These are phyloP conservation scores for Nemurella pictetii DNA, from an alignment of 2,888 invertebrate genomes.

Conservation along the genomic window DNA sequence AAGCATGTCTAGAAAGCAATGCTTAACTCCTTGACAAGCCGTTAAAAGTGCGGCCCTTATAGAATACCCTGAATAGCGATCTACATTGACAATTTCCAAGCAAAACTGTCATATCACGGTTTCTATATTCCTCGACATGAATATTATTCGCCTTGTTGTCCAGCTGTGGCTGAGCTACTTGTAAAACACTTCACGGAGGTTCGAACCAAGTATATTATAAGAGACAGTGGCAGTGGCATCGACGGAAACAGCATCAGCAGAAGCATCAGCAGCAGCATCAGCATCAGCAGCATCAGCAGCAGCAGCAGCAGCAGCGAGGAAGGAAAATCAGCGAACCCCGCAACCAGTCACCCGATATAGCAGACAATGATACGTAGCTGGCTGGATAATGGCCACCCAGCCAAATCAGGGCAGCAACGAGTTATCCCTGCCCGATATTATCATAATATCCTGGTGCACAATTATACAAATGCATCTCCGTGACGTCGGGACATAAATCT, in stretches of 20 bases:
- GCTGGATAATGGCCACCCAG: constrained; percentile 4
- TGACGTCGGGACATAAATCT: neutral
- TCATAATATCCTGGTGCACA: neutral
- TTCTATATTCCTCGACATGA: neutral
- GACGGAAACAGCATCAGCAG: no score
- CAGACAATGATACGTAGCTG: neutral
- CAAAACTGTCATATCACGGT: neutral
- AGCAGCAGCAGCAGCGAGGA: neutral
- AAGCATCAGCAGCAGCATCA: no score
- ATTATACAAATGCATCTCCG: neutral
- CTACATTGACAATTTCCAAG: neutral
- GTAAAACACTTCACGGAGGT: constrained; percentile 22
- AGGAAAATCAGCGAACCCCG: neutral
- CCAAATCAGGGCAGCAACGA: constrained; percentile 9
- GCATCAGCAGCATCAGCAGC: no score
- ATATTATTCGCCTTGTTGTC: constrained; percentile 10
- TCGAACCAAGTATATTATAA: constrained; percentile 14
- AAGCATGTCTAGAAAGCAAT: no score
- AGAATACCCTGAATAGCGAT: neutral
- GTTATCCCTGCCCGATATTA: neutral
- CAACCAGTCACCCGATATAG: constrained; percentile 23
- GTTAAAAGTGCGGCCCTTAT: no score
- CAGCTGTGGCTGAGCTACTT: constrained; percentile 22
- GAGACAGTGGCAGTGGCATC: no score
- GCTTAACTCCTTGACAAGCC: no score